A percentile compares a stretch with the other conserved stretches of the same genome.
Evolutionary conservation across 2,113 vertebrate genomes (phyloP).

Genomic region (Melospiza melodia): DNA sequence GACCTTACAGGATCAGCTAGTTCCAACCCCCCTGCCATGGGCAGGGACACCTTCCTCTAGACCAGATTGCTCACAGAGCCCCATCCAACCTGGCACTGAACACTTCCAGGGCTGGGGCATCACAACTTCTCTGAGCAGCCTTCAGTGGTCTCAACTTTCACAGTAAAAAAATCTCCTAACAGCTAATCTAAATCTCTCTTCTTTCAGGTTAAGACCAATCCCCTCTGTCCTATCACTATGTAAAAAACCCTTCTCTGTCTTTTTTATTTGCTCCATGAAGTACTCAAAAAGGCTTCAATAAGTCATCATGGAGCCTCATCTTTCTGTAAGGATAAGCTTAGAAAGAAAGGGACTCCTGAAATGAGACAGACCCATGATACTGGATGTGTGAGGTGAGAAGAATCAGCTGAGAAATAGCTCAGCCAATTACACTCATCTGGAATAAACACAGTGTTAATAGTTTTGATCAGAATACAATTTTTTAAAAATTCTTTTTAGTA

Average conservation of each 20-base stretch:
- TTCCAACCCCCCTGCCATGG: neutral
- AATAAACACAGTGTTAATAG: neutral
- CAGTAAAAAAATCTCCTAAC: neutral
- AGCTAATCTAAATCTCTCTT: neutral
- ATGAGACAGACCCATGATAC: neutral
- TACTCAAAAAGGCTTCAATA: neutral
- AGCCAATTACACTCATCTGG: neutral
- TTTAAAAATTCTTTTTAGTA: neutral
- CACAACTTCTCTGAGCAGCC: neutral
- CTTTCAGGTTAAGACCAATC: neutral
- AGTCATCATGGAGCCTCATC: fast-evolving
- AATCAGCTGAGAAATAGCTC: neutral
- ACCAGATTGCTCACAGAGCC: neutral
- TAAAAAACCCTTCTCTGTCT: neutral
- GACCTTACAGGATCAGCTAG: neutral
- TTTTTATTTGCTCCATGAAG: neutral
- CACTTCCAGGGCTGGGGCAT: neutral
- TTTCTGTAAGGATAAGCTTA: neutral
- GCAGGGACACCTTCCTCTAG: neutral
- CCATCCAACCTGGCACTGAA: neutral
- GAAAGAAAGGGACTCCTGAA: neutral
- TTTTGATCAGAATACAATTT: neutral
- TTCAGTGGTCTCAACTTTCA: neutral
- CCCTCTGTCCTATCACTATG: neutral
- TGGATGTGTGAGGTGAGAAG: neutral